A percentile compares a stretch with the other conserved stretches of the same genome.
phyloP scores from a whole-genome alignment of 2,797 vertebrate species.

The Sebastes vulpes region DNA sequence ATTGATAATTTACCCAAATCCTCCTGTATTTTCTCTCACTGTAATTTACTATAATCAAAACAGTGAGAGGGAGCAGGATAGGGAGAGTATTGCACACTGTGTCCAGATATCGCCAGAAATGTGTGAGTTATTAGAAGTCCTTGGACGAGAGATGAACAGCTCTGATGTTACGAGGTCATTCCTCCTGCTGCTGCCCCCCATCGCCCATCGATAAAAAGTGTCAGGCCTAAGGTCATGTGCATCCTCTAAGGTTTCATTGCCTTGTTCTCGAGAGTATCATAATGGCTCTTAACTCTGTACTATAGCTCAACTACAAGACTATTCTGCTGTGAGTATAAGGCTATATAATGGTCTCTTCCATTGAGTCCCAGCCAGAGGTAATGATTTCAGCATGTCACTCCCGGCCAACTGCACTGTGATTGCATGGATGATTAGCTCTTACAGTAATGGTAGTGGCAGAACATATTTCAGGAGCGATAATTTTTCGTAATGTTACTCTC shows the following conservation, averaged over 20 bases:
- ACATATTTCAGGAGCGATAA: conserved; percentile 54
- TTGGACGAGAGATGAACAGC: conserved; percentile 5
- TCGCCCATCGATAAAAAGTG: conserved; percentile 18
- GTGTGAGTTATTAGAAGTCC: neutral
- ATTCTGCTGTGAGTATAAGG: conserved; percentile 41
- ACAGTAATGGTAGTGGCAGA: conserved; percentile 74
- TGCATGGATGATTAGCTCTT: conserved; percentile 80
- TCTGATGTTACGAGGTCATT: conserved; percentile 16
- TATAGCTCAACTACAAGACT: conserved; percentile 28
- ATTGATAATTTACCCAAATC: neutral
- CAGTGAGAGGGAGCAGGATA: neutral
- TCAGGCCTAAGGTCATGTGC: conserved; percentile 19
- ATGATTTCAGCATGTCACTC: conserved; percentile 80
- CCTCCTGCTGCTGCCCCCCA: conserved; percentile 14
- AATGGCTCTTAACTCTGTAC: conserved; percentile 42
- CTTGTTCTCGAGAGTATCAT: conserved; percentile 56
- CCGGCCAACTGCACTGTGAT: conserved; percentile 65
- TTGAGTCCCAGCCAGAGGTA: conserved; percentile 64
- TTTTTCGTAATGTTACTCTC: conserved; percentile 59
- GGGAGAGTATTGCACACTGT: neutral
- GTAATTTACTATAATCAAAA: neutral
- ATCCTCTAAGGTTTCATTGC: conserved; percentile 52
- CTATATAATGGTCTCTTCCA: conserved; percentile 61
- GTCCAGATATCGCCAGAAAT: neutral
- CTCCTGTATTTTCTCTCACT: neutral